Evolutionary conservation across 1,140 invertebrate genomes (phyloP), one percentile per base, ranked within the genome.

Genomic region (Brachystomella parvula): DNA sequence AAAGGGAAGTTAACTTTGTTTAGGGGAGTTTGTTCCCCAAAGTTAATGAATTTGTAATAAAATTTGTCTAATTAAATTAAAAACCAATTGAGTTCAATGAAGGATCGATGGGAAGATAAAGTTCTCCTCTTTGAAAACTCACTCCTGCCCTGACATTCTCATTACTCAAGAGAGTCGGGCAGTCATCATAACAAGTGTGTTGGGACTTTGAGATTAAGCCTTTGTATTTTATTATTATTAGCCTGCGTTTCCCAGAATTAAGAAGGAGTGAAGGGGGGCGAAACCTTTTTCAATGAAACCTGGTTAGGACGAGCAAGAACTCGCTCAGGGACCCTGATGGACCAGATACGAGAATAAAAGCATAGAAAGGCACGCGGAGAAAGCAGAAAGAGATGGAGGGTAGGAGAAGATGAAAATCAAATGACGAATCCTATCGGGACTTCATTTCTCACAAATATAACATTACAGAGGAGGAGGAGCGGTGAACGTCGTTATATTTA

Each of bases 391-490:
- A 24, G 32, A 60, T 30, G n/a, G 29, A 60, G 32, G 58, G 28
- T 60, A 31, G 30, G 30, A 12, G 12, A 47, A 70, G 71, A 73
- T 71, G 69, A 69, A 71, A 73, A 73, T 73, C 72, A 73, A 71
- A 69, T 73, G 72, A 71, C 72, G 71, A 66, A 69, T 28, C 65
- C 72, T 63, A 71, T 73, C 71, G 69, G 72, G 72, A 73, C 58
- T 73, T 73, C 69, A 73, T 73, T 73, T 73, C 72, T 73, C 72
- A 73, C 72, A 73, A 63, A 71, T 73, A 65, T 73, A 71, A 35
- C 53, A 60, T 73, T 73, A 71, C 72, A 53, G 26, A 49, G 9
- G 26, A 3, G 15, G 15, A 53, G 6, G 24, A 24, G 6, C 24
- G 24, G 29, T 12, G 2, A 21, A 17, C 3, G 17, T 47, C 44